Evolutionary conservation across 1,140 invertebrate genomes (phyloP), one percentile per base, ranked within the genome.

Genomic region (Neodiprion pinetum): DNA sequence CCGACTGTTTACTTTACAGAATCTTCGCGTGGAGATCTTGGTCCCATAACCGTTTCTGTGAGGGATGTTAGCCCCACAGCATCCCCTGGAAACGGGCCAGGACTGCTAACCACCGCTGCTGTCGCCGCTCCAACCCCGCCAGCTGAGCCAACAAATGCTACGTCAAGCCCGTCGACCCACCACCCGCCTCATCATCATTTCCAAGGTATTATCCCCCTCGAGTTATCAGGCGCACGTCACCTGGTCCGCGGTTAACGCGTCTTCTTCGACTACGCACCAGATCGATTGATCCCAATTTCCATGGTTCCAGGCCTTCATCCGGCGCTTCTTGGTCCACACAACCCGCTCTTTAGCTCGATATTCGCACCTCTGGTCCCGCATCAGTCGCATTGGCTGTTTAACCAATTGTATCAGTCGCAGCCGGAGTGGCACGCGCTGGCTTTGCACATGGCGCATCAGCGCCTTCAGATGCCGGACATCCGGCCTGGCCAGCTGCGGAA

Each of bases 391-490:
- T 88, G 87, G 87, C 77, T 88, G 7, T 87, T 87, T 76, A 88
- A 88, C 65, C 87, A 87, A 0, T 77, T 88, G 10, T 88, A 88
- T 67, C 86, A 86, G 65, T 87, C 87, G 67, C 87, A 88, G 67
- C 86, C 86, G 0, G 87, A 88, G 48, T 89, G 88, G 88, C 87
- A 89, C 66, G 86, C 85, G 12, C 61, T 89, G 11, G 86, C 88
- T 7, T 72, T 88, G 9, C 79, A 86, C n/a, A 87, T 87, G 84
- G 87, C 87, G 0, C 88, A 89, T 70, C 88, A 89, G 9, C 85
- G 87, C 49, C 76, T 88, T 9, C 86, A 88, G 71, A 83, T 85
- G 75, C 85, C 87, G 0, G 87, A 88, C 68, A 80, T 81, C 0
- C 77, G 82, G 10, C 74, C 87, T 2, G 86, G 88, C 50, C 85